A percentile compares a stretch with the other conserved stretches of the same genome.
Evolutionary conservation across 1,140 invertebrate genomes (phyloP).

Genomic region (Hylaeus anthracinus): DNA sequence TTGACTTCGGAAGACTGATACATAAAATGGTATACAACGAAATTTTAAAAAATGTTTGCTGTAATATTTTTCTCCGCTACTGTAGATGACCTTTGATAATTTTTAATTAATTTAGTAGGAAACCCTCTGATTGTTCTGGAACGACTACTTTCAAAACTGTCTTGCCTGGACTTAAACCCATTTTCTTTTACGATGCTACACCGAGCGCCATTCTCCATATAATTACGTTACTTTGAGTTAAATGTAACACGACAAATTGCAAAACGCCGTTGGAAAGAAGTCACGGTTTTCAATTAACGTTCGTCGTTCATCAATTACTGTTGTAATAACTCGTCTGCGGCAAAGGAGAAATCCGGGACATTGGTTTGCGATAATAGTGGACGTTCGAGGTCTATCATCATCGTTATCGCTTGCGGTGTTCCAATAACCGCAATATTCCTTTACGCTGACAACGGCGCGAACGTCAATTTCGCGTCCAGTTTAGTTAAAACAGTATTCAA

Average conservation of each 20-base stretch:
- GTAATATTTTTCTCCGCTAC: too few relatives aligned
- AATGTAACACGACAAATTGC: not conserved
- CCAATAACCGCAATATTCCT: conserved; percentile 30
- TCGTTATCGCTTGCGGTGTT: conserved; percentile 25
- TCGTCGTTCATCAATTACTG: not conserved
- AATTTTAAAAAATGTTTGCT: too few relatives aligned
- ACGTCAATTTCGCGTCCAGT: conserved; percentile 4
- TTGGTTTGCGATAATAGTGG: conserved; percentile 4
- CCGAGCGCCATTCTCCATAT: not conserved
- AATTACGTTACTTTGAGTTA: not conserved
- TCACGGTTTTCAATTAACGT: not conserved
- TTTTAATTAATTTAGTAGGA: too few relatives aligned
- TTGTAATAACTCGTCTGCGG: not conserved
- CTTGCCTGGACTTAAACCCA: not conserved
- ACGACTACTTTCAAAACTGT: not conserved
- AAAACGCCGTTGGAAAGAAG: not conserved
- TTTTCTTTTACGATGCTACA: not conserved
- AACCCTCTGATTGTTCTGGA: too few relatives aligned
- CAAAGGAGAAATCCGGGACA: conserved; percentile 20
- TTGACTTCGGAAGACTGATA: too few relatives aligned
- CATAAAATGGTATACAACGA: too few relatives aligned
- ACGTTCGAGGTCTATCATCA: conserved; percentile 12
- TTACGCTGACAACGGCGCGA: not conserved
- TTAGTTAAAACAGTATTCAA: not conserved
- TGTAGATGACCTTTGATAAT: too few relatives aligned